These are phyloP conservation scores for Platyrinchus mystaceus DNA, from an alignment of 2,797 vertebrate genomes.

Conservation along the genomic window DNA sequence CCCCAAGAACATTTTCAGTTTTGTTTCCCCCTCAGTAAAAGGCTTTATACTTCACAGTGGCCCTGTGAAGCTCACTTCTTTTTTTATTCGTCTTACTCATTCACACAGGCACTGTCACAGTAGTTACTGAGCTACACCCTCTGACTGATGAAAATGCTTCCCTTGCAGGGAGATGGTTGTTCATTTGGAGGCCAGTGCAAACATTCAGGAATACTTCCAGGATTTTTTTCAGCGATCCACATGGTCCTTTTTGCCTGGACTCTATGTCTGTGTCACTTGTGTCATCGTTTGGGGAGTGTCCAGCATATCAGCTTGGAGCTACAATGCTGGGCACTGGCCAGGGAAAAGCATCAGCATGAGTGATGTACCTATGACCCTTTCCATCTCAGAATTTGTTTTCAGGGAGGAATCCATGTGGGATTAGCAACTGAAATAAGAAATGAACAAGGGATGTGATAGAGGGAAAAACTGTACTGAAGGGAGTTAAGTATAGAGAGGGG, in stretches of 20 bases:
- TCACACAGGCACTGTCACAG: neutral
- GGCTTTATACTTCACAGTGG: neutral
- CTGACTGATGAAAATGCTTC: neutral
- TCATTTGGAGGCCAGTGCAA: neutral
- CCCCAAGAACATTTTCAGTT: neutral
- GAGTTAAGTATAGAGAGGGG: neutral
- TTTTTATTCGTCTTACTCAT: neutral
- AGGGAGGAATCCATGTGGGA: neutral
- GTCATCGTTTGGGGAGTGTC: accelerated
- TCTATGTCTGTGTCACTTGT: neutral
- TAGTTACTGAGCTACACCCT: neutral
- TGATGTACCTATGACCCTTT: neutral
- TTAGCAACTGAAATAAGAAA: neutral
- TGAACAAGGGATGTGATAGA: neutral
- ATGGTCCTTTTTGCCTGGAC: neutral
- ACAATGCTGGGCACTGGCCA: neutral
- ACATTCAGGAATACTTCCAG: neutral
- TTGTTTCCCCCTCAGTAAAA: neutral
- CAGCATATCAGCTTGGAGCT: neutral
- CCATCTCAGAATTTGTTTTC: neutral
- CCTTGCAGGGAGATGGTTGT: neutral
- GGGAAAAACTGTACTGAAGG: neutral
- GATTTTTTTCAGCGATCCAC: neutral
- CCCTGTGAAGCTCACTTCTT: neutral
- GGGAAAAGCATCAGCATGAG: neutral